Percentiles rank a stretch among this genome's conserved stretches.
Conservation (phyloP, 2,888 invertebrate species). For the Hoplodrina blanda region DNA sequence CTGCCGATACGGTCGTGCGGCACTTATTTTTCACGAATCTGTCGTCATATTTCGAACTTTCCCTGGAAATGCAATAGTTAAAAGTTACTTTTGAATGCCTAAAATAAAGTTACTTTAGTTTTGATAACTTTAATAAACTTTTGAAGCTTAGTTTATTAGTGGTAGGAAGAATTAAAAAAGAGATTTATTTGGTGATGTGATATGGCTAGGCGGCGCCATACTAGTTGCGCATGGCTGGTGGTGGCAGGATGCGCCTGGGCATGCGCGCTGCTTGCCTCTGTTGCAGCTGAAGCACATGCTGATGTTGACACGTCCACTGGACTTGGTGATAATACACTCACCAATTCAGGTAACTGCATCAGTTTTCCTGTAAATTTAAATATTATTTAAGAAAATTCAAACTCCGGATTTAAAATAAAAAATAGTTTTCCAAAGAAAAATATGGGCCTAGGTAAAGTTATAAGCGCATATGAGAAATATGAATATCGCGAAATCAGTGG, state of each 20-base stretch:
- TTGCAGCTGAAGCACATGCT: constrained; percentile 77
- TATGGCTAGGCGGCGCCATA: constrained; percentile 80
- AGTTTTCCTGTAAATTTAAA: not conserved
- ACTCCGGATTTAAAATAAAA: not conserved
- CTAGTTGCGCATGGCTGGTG: constrained; percentile 71
- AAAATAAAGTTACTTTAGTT: constrained; percentile 40
- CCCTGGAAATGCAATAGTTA: constrained; percentile 32
- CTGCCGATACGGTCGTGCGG: constrained; percentile 58
- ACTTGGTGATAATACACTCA: constrained; percentile 86
- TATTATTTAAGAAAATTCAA: not conserved
- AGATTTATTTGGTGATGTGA: constrained; percentile 84
- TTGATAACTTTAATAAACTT: constrained; percentile 57
- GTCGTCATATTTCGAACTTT: constrained; percentile 40
- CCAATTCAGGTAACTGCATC: constrained; percentile 82
- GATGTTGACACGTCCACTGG: constrained; percentile 89
- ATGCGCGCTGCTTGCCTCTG: constrained; percentile 80
- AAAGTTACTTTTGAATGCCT: constrained; percentile 49
- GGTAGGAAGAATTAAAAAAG: constrained; percentile 52
- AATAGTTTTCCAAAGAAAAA: no score
- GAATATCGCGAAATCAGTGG: not conserved
- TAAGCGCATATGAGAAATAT: not conserved
- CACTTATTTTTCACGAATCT: constrained; percentile 60
- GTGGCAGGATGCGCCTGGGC: constrained; percentile 85
- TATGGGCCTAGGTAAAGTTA: not conserved
- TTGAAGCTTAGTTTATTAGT: constrained; percentile 61